phyloP scores from a whole-genome alignment of 2,888 invertebrate species.

The Tinea pellionella region DNA sequence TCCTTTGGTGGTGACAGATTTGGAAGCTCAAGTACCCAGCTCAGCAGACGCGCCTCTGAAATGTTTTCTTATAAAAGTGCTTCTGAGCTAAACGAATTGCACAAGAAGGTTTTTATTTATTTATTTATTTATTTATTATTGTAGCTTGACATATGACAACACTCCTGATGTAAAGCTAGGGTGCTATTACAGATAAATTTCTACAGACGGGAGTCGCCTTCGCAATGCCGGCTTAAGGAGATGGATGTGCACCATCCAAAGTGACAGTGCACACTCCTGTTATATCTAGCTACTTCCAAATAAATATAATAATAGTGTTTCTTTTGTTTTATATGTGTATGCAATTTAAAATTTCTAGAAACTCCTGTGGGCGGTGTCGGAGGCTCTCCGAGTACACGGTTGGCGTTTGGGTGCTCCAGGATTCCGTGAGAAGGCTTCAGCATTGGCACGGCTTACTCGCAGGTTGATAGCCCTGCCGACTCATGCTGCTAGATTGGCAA shows the following conservation, averaged over 20 bases:
- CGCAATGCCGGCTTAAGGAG: too few species aligned
- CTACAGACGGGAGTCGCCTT: too few species aligned
- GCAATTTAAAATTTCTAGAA: slow-evolving; percentile 59
- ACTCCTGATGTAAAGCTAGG: too few species aligned
- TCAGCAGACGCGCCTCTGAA: slow-evolving; percentile 48
- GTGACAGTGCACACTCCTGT: too few species aligned
- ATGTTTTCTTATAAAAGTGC: slow-evolving; percentile 35
- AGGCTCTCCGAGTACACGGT: slow-evolving; percentile 78
- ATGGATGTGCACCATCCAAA: too few species aligned
- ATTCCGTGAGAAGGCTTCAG: slow-evolving; percentile 77
- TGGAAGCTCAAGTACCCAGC: slow-evolving; percentile 23
- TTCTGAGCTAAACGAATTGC: slow-evolving; percentile 69
- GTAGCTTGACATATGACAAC: not conserved
- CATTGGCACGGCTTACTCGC: slow-evolving; percentile 75
- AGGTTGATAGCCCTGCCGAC: slow-evolving; percentile 60
- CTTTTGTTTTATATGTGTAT: too few species aligned
- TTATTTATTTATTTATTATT: not conserved
- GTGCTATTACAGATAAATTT: too few species aligned
- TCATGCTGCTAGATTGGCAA: slow-evolving; percentile 45
- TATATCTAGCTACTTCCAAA: too few species aligned
- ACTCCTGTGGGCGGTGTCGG: slow-evolving; percentile 84
- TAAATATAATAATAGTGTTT: too few species aligned
- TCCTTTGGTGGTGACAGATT: slow-evolving; percentile 66
- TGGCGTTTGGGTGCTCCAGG: slow-evolving; percentile 76
- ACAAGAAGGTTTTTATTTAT: slow-evolving; percentile 65